Evolutionary conservation across 1,140 invertebrate species (phyloP).

Genomic region (Chionoecetes opilio): DNA sequence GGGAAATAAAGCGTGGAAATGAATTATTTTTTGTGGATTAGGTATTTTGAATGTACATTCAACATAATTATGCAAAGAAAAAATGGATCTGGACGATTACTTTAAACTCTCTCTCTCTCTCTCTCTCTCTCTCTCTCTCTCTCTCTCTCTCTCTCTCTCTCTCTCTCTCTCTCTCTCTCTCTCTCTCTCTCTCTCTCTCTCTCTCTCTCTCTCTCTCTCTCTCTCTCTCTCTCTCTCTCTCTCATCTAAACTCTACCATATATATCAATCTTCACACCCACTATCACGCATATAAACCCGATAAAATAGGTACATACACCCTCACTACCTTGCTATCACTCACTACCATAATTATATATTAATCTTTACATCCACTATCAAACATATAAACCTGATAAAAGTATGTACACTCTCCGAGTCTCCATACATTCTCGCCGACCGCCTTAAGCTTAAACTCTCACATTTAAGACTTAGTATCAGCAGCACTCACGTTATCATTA

Average conservation of each 20-base stretch:
- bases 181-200: conserved; percentile 27
- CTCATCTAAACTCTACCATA: neutral
- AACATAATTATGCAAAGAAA: too few species aligned
- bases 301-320: neutral
- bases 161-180: conserved; percentile 27
- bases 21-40: too few species aligned
- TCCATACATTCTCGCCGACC: neutral
- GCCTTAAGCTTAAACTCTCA: neutral
- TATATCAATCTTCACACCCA: too few species aligned
- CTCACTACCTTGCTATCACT: neutral
- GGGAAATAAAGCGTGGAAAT: too few species aligned
- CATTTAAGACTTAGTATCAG: neutral
- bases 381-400: too few species aligned
- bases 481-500: conserved; percentile 17
- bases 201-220: neutral
- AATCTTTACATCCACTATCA: too few species aligned
- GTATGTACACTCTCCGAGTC: neutral
- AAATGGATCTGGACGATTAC: too few species aligned
- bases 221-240: neutral
- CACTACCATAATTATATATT: too few species aligned
- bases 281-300: too few species aligned
- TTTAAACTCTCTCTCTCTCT: neutral
- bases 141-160: conserved; percentile 27
- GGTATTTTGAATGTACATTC: too few species aligned
- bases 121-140: conserved; percentile 11